These are phyloP conservation scores for Sarcophaga variegata DNA, from an alignment of 2,888 invertebrate genomes.

Conservation along the genomic window DNA sequence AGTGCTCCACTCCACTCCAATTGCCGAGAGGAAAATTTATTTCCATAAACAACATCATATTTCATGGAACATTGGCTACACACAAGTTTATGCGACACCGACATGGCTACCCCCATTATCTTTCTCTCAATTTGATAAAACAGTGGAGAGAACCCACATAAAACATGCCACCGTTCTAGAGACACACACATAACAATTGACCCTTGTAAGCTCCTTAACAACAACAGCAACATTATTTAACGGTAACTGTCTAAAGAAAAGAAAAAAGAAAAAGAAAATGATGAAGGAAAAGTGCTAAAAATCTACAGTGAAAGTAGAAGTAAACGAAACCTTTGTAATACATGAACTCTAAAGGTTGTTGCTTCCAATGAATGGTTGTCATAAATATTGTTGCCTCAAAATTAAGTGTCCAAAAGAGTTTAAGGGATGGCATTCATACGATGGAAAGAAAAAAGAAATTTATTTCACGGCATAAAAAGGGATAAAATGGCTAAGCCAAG, in stretches of 20 bases:
- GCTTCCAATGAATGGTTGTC: slow-evolving; percentile 52
- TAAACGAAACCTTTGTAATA: neutral
- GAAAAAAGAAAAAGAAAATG: no score
- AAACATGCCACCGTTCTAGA: slow-evolving; percentile 11
- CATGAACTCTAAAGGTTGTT: slow-evolving; percentile 36
- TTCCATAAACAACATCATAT: slow-evolving; percentile 28
- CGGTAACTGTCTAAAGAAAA: neutral
- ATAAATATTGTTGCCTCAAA: slow-evolving; percentile 55
- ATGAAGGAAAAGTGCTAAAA: no score
- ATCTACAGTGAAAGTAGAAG: neutral
- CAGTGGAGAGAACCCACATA: neutral
- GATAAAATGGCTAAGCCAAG: slow-evolving; percentile 52
- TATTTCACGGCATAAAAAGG: slow-evolving; percentile 49
- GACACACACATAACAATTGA: slow-evolving; percentile 40
- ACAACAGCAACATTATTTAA: neutral
- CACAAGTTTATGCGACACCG: neutral
- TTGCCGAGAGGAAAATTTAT: slow-evolving; percentile 21
- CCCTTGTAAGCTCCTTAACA: slow-evolving; percentile 62
- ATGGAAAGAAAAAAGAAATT: slow-evolving; percentile 5
- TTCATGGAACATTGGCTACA: slow-evolving; percentile 16
- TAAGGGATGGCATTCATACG: no score
- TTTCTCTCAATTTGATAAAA: neutral
- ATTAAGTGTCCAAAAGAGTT: neutral
- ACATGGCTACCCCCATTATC: neutral
- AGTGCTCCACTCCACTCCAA: no score